Evolutionary conservation across 2,888 invertebrate genomes (phyloP).

Genomic region (Parnassius glacialis): DNA sequence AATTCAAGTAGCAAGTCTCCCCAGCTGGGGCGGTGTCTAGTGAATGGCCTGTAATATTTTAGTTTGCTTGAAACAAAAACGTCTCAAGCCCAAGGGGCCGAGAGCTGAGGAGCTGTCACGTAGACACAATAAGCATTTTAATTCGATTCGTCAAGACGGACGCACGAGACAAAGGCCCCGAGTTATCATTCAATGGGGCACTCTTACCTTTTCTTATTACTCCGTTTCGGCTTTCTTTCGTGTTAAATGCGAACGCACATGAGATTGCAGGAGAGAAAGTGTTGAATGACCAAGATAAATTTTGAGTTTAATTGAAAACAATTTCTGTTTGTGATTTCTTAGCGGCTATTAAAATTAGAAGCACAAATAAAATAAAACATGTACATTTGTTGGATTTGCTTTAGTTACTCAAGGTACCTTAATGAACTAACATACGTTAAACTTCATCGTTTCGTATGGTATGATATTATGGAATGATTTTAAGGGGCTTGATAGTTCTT

Average conservation of each 20-base stretch:
- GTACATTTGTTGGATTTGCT: too few relatives aligned
- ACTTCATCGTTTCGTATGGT: too few relatives aligned
- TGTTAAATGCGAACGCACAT: conserved; percentile 52
- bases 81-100: conserved; percentile 44
- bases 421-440: too few relatives aligned
- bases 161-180: conserved; percentile 74
- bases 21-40: conserved; percentile 61
- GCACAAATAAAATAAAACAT: too few relatives aligned
- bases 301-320: not conserved
- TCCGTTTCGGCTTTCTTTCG: conserved; percentile 71
- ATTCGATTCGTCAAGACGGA: conserved; percentile 81
- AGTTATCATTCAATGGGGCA: conserved; percentile 82
- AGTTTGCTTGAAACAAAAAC: conserved; percentile 80
- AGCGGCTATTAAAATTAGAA: too few relatives aligned
- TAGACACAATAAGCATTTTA: conserved; percentile 82
- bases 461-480: too few relatives aligned
- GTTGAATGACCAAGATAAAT: not conserved
- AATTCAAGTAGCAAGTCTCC: conserved; percentile 76
- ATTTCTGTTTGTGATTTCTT: too few relatives aligned
- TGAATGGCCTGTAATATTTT: conserved; percentile 80
- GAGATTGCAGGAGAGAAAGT: conserved; percentile 31
- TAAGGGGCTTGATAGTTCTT: too few relatives aligned
- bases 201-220: conserved; percentile 80
- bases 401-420: too few relatives aligned
- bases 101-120: conserved; percentile 71